Conservation (phyloP, 35 echinoderm and acorn worm genomes). For the Chiridota heheva region DNA sequence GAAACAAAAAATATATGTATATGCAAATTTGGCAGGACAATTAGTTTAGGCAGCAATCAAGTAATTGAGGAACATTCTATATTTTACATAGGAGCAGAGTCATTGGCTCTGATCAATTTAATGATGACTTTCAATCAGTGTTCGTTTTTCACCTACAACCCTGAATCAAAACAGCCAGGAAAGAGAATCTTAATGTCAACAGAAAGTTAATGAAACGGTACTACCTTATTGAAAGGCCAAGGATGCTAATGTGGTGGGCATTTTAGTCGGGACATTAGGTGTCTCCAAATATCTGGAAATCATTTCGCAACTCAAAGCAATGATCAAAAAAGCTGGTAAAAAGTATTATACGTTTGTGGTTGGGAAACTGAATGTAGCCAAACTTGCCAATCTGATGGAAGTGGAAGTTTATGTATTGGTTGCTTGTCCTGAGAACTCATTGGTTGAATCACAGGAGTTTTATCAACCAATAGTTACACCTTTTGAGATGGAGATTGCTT, state of each 20-base stretch:
- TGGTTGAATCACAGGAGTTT: slow-evolving; percentile 86
- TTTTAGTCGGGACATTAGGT: slow-evolving; percentile 88
- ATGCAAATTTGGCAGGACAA: slow-evolving; percentile 52
- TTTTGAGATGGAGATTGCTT: slow-evolving; percentile 96
- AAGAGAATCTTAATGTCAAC: slow-evolving; percentile 83
- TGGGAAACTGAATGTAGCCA: slow-evolving; percentile 94
- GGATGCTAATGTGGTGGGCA: slow-evolving; percentile 81
- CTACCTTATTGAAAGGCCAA: slow-evolving; percentile 89
- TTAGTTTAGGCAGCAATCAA: slow-evolving; percentile 39
- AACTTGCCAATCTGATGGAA: slow-evolving; percentile 95
- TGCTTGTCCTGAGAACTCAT: slow-evolving; percentile 89
- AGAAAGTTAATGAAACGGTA: slow-evolving; percentile 84
- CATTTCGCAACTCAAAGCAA: slow-evolving; percentile 61
- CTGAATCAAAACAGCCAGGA: slow-evolving; percentile 35
- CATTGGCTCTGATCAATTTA: slow-evolving; percentile 80
- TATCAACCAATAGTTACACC: slow-evolving; percentile 94
- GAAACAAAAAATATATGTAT: too few relatives aligned
- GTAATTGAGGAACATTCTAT: slow-evolving; percentile 55
- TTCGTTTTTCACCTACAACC: slow-evolving; percentile 81
- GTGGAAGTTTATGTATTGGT: slow-evolving; percentile 91
- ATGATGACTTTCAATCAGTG: slow-evolving; percentile 93
- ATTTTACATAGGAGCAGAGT: slow-evolving; percentile 82
- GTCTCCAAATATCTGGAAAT: slow-evolving; percentile 75
- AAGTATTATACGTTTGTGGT: slow-evolving; percentile 92
- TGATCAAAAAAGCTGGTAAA: slow-evolving; percentile 77